Conservation (phyloP, 2,888 invertebrate species). For the Pheosia tremula region DNA sequence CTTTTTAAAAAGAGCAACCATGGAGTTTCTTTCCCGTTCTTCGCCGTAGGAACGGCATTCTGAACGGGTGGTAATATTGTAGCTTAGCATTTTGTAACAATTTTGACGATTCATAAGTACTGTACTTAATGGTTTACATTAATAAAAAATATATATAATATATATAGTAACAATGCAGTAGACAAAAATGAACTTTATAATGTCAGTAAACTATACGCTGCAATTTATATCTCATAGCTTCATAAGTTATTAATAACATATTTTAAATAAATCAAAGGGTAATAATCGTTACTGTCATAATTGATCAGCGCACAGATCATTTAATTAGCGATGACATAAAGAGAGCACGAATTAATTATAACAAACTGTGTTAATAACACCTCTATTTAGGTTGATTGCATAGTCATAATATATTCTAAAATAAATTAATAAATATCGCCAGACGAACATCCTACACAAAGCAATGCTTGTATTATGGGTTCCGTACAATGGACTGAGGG, state of each 20-base stretch:
- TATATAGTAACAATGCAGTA: neutral
- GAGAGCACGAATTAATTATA: slow-evolving; percentile 63
- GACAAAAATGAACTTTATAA: neutral
- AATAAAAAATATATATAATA: too few relatives aligned
- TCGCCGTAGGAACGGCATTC: too few relatives aligned
- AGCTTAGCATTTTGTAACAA: too few relatives aligned
- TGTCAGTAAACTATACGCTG: neutral
- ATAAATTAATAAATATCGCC: too few relatives aligned
- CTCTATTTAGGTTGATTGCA: slow-evolving; percentile 24
- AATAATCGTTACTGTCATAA: slow-evolving; percentile 61
- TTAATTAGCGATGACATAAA: slow-evolving; percentile 66
- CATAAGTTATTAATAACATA: slow-evolving; percentile 24
- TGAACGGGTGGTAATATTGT: too few relatives aligned
- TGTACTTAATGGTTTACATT: too few relatives aligned
- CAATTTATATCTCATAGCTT: slow-evolving; percentile 19
- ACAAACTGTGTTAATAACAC: slow-evolving; percentile 37
- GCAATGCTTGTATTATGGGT: too few relatives aligned
- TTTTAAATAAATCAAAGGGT: slow-evolving; percentile 59
- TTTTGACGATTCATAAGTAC: too few relatives aligned
- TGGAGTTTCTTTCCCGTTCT: too few relatives aligned
- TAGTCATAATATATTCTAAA: slow-evolving; percentile 5
- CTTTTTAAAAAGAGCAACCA: too few relatives aligned
- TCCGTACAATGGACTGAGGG: too few relatives aligned
- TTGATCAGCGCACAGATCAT: slow-evolving; percentile 61
- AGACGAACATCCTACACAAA: too few relatives aligned